A percentile compares a stretch with the other conserved stretches of the same genome.
Conservation (phyloP, 2,113 vertebrate species). For the Malurus cyaneus region DNA sequence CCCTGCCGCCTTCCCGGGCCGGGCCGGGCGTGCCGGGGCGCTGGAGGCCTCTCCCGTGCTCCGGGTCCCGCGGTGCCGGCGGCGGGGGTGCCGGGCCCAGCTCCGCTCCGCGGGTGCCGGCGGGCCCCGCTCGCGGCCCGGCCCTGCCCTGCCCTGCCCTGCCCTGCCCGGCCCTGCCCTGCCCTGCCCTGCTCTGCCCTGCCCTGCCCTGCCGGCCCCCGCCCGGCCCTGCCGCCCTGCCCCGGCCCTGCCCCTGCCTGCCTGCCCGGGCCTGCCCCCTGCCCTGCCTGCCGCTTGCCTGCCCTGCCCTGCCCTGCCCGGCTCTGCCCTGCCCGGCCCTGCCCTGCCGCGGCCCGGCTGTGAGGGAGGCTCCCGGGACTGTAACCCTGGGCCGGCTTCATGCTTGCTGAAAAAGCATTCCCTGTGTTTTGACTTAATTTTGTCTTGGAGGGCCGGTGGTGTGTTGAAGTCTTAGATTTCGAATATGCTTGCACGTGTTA, state of each 20-base stretch:
- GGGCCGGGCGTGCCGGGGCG: background rate
- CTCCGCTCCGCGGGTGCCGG: background rate
- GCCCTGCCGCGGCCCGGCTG: background rate
- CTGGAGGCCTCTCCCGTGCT: no score
- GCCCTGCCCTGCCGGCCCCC: background rate
- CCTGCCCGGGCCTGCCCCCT: no score
- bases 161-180: background rate
- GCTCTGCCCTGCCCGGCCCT: background rate
- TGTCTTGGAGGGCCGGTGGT: fast-evolving
- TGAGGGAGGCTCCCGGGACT: fast-evolving
- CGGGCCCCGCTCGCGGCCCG: no score
- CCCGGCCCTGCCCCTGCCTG: background rate
- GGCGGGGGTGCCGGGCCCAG: background rate
- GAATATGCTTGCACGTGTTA: background rate
- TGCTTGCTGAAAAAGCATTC: background rate
- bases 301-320: background rate
- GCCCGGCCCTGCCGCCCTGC: no score
- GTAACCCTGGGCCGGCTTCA: fast-evolving
- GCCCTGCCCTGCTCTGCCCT: no score
- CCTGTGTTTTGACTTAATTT: fast-evolving
- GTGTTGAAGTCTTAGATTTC: background rate
- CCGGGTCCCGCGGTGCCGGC: background rate
- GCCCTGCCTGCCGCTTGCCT: no score
- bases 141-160: background rate
- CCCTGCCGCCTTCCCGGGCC: background rate